These are phyloP conservation scores for Rhincodon typus DNA, from an alignment of 2,797 vertebrate species.

Conservation along the genomic window DNA sequence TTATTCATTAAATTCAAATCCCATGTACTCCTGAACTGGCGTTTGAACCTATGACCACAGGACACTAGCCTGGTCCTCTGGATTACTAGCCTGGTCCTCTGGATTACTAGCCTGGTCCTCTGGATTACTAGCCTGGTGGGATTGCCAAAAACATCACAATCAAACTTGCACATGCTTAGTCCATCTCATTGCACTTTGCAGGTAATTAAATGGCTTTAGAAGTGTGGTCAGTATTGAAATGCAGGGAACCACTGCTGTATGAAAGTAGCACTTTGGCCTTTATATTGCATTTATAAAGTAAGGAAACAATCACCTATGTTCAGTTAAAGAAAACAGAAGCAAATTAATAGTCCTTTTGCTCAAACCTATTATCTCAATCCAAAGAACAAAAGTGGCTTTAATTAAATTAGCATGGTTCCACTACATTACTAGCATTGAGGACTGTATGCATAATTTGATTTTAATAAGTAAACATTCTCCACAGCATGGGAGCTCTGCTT, in stretches of 20 bases:
- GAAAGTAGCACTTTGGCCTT: background rate
- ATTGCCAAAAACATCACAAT: no score
- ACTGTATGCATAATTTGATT: conserved; percentile 5
- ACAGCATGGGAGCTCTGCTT: conserved; percentile 14
- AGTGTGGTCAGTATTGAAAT: background rate
- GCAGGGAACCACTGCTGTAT: background rate
- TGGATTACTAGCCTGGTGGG: no score
- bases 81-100: no score
- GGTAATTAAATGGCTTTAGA: background rate
- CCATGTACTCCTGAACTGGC: no score
- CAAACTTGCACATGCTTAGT: background rate
- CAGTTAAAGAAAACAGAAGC: background rate
- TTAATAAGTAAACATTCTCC: conserved; percentile 24
- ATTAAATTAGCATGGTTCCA: conserved; percentile 27
- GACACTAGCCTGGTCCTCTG: no score
- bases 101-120: no score
- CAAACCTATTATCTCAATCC: background rate
- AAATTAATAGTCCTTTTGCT: background rate
- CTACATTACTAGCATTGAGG: background rate
- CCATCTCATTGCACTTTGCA: background rate
- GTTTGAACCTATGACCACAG: no score
- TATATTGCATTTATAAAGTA: background rate
- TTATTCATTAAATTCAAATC: no score
- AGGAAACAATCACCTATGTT: background rate
- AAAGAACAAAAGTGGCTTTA: conserved; percentile 12